These are phyloP conservation scores for Trichogramma dendrolimi DNA, from an alignment of 2,888 invertebrate species.

Conservation along the genomic window DNA sequence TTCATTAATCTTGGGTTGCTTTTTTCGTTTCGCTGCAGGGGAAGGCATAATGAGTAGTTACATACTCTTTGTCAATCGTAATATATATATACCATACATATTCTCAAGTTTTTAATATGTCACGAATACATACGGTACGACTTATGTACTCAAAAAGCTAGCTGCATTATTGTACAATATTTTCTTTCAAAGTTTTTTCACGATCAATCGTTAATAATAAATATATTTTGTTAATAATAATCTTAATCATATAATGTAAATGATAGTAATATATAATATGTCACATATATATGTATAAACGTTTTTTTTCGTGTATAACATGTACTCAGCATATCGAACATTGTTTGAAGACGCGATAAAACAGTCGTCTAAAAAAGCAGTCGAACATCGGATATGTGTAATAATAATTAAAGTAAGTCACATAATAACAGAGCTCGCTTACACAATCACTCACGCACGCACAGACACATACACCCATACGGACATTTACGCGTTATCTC, in stretches of 20 bases:
- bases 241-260: background rate
- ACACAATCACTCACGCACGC: background rate
- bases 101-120: too few relatives aligned
- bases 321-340: constrained; percentile 43
- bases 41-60: constrained; percentile 30
- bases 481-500: too few relatives aligned
- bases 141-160: background rate
- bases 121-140: too few relatives aligned
- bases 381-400: constrained; percentile 3
- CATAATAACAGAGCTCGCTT: constrained; percentile 5
- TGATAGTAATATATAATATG: background rate
- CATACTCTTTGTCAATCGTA: constrained; percentile 20
- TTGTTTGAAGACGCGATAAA: constrained; percentile 31
- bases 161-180: constrained; percentile 39
- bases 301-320: background rate
- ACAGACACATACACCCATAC: background rate
- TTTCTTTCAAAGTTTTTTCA: constrained; percentile 25
- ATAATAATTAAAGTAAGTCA: background rate
- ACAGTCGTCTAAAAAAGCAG: constrained; percentile 16
- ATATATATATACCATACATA: constrained; percentile 18
- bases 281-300: background rate
- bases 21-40: constrained; percentile 21
- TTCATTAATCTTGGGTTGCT: constrained; percentile 22
- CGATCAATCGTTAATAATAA: constrained; percentile 1
- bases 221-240: background rate